Base-by-base conservation (phyloP, 2,888 invertebrate species). In the Ectemnius cavifrons region DNA sequence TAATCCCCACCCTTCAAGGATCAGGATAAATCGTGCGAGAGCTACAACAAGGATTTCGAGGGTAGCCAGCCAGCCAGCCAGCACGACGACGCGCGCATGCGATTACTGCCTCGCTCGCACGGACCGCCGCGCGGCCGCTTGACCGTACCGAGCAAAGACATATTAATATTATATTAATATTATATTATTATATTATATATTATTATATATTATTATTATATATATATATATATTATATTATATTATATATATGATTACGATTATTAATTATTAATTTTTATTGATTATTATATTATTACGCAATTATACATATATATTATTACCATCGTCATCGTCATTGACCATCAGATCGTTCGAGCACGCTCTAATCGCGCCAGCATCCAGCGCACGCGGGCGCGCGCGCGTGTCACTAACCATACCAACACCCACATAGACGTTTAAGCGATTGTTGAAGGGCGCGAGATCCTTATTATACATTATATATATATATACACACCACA, bases 101-200 rank as follows among this genome's bases (percentile, higher is more conserved):
- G 6, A 52, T 27, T 64, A 45, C 28, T 67, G 67, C 60, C 63
- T 60, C 18, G 46, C 37, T 73, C 72, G 84, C 73, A 77, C 72
- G 71, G 75, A 75, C 66, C 75, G 71, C 73, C 62, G 83, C 84
- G 78, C 8, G 37, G 37, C 37, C 37, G 84, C 80, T 77, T 84
- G 86, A 79, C 81, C 83, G 86, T 84, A 84, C 83, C 77, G 79
- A 78, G 80, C 85, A 87, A 87, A 88, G 87, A 88, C 85, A 86
- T 79, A 83, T 80, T 79, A 82, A 76, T 69, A 80, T 37, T 37
- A 78, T 76, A 77, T 73, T 77, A 80, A 72, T 77, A 78, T 62
- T 72, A 77, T 78, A 79, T 78, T 81, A 79, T 78, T 78, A 73
- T 80, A 72, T 75, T 74, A 71, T 70, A 75, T 76, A 73, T 73